Evolutionary conservation across 2,797 vertebrate genomes (phyloP).

Genomic region (Craterocephalus amniculus): DNA sequence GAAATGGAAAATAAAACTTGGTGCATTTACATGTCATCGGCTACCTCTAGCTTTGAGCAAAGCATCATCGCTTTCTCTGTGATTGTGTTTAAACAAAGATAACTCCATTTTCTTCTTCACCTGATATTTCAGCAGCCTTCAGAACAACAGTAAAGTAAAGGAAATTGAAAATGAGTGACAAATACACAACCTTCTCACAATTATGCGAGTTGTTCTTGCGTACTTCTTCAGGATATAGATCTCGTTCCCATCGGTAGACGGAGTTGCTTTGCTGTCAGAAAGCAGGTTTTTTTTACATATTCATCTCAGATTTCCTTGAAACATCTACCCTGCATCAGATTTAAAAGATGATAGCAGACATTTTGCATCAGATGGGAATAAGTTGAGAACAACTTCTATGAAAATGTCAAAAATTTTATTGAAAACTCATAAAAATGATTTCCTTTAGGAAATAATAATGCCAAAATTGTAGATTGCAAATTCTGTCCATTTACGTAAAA

Average conservation of each 20-base stretch:
- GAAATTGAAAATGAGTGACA: background rate
- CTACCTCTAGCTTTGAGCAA: background rate
- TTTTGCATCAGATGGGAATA: background rate
- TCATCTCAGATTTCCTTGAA: background rate
- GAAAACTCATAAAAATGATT: background rate
- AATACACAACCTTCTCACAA: background rate
- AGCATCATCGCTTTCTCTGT: background rate
- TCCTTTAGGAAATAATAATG: background rate
- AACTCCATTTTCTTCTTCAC: constrained; percentile 4
- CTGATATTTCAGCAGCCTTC: background rate
- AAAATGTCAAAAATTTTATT: background rate
- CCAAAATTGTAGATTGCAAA: background rate
- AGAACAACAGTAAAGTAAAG: background rate
- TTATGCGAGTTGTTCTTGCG: too few relatives aligned
- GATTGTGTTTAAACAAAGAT: constrained; percentile 1
- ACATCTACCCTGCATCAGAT: background rate
- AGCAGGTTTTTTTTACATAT: background rate
- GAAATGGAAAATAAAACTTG: background rate
- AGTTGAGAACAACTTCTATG: background rate
- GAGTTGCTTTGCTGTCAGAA: background rate
- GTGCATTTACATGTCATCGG: background rate
- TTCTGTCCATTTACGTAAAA: background rate
- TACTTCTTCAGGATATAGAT: background rate
- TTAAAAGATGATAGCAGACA: background rate
- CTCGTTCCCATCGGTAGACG: background rate